Percentiles rank a stretch among this genome's conserved stretches.
Evolutionary conservation across 2,797 vertebrate genomes (phyloP).

Genomic region (Pangasius larnaudii): DNA sequence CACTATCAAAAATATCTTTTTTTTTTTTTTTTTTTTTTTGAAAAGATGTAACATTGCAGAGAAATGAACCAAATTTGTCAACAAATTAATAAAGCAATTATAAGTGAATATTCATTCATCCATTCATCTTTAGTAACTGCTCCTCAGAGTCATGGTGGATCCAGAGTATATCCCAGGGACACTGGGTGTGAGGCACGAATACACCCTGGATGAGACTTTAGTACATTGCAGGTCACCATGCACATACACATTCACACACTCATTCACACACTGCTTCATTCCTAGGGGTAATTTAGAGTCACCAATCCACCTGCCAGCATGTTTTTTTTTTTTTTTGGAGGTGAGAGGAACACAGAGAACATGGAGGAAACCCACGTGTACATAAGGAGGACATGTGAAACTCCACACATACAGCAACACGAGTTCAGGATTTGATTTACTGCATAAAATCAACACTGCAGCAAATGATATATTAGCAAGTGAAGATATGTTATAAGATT

Average conservation of each 20-base stretch:
- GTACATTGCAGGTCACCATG: not conserved
- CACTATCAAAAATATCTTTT: not conserved
- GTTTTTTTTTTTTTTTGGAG: not conserved
- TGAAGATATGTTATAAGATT: not conserved
- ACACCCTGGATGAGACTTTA: not conserved
- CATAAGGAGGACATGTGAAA: not conserved
- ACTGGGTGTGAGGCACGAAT: not conserved
- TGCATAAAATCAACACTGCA: not conserved
- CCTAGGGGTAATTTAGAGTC: not conserved
- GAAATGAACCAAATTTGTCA: not conserved
- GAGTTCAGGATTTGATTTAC: not conserved
- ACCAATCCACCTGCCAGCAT: not conserved
- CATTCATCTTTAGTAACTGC: not conserved
- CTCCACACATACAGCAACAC: not conserved
- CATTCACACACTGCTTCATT: not conserved
- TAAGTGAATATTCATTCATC: not conserved
- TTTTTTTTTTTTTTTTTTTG: not conserved
- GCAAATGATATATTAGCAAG: not conserved
- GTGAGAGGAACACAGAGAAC: not conserved
- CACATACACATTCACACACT: not conserved
- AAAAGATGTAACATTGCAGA: not conserved
- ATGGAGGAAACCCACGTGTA: not conserved
- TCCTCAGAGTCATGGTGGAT: not conserved
- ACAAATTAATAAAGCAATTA: not conserved
- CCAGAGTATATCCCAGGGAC: not conserved